Percentiles rank a stretch among this genome's conserved stretches.
Conservation (phyloP, 2,888 invertebrate species). For the Onchidella celtica region DNA sequence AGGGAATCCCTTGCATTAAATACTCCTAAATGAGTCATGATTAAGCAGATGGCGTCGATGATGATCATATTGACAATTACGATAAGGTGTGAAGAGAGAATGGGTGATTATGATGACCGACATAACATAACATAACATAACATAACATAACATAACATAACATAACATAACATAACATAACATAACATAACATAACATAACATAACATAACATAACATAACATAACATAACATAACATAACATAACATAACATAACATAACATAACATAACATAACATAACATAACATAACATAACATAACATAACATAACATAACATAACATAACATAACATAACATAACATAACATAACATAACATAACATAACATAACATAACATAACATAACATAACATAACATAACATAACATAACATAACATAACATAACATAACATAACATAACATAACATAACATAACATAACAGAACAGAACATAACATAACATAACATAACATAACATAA, state of each 20-base stretch:
- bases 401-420: slow-evolving; percentile 19
- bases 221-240: no score
- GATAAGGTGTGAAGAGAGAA: no score
- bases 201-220: no score
- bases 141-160: no score
- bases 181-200: no score
- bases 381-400: slow-evolving; percentile 17
- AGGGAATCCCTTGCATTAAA: no score
- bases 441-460: slow-evolving; percentile 11
- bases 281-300: slow-evolving; percentile 4
- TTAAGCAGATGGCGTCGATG: no score
- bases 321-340: slow-evolving; percentile 16
- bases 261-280: not conserved
- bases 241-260: not conserved
- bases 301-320: slow-evolving; percentile 12
- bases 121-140: no score
- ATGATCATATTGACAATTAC: no score
- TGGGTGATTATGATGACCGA: no score
- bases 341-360: slow-evolving; percentile 16
- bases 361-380: slow-evolving; percentile 15
- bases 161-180: no score
- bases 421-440: slow-evolving; percentile 7
- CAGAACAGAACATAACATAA: not conserved
- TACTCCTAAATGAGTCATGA: no score
- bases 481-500: not conserved